phyloP scores from a whole-genome alignment of 2,113 vertebrate species.

The Gopherus evgoodei region DNA sequence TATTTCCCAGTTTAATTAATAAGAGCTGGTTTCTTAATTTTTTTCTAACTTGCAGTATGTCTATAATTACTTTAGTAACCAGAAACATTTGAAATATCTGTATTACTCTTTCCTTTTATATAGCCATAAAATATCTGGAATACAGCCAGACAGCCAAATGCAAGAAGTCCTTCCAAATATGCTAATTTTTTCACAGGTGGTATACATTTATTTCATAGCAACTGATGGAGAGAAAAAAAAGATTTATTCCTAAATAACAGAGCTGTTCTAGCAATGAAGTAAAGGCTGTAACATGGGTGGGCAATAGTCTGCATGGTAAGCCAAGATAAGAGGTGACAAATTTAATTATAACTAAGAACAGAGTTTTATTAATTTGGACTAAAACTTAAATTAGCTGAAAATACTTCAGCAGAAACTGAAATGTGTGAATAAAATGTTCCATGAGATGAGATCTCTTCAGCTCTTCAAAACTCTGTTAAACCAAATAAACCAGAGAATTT shows the following conservation, averaged over 20 bases:
- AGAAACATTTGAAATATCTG: conserved; percentile 50
- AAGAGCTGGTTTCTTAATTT: conserved; percentile 34
- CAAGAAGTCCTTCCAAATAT: conserved; percentile 58
- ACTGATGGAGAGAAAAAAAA: conserved; percentile 50
- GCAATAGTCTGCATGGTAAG: conserved; percentile 68
- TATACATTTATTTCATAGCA: conserved; percentile 63
- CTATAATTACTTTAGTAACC: conserved; percentile 33
- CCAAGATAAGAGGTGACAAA: conserved; percentile 82
- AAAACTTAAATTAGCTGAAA: conserved; percentile 68
- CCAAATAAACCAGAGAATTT: conserved; percentile 41
- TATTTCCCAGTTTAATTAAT: conserved; percentile 52
- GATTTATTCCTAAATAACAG: conserved; percentile 60
- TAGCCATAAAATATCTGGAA: conserved; percentile 46
- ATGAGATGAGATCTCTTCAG: background rate
- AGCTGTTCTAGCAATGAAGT: conserved; percentile 48
- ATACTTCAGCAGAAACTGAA: conserved; percentile 68
- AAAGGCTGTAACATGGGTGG: conserved; percentile 63
- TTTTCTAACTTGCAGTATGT: background rate
- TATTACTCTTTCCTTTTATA: conserved; percentile 48
- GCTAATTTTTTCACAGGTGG: conserved; percentile 62
- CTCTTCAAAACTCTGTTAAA: conserved; percentile 59
- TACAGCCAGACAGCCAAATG: conserved; percentile 32
- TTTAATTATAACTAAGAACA: conserved; percentile 84
- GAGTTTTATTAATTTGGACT: conserved; percentile 68
- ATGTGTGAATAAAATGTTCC: conserved; percentile 54